A percentile compares a stretch with the other conserved stretches of the same genome.
These are phyloP conservation scores for Macropus fuliginosus DNA, from an alignment of 2,797 vertebrate species.

Conservation along the genomic window DNA sequence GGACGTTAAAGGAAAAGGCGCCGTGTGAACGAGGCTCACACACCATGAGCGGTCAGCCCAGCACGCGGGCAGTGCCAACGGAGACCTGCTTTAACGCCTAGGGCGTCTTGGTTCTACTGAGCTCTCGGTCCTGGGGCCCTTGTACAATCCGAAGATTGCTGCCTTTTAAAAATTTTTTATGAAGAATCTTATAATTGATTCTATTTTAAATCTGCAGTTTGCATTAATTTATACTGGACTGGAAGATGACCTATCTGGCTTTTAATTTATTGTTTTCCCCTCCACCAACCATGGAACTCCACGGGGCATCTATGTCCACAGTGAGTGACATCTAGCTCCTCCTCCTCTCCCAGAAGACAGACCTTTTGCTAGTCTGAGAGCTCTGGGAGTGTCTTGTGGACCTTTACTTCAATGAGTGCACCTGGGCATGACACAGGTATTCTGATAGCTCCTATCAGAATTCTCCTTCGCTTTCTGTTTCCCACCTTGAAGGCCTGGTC, in stretches of 20 bases:
- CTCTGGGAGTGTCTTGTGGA: not conserved
- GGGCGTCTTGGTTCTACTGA: constrained; percentile 34
- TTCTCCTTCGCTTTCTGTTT: not conserved
- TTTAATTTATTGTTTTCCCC: constrained; percentile 78
- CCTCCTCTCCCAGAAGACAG: not conserved
- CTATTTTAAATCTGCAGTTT: constrained; percentile 68
- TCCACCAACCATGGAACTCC: constrained; percentile 47
- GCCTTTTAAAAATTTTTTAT: constrained; percentile 75
- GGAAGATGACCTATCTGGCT: constrained; percentile 59
- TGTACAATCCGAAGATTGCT: constrained; percentile 77
- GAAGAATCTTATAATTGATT: constrained; percentile 62
- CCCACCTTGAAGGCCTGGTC: not conserved
- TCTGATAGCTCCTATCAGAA: not conserved
- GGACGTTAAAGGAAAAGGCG: constrained; percentile 88
- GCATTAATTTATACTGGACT: constrained; percentile 77
- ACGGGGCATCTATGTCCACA: constrained; percentile 22
- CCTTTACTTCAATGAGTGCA: constrained; percentile 5
- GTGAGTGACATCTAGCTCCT: not conserved
- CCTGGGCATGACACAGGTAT: not conserved
- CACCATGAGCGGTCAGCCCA: accelerated
- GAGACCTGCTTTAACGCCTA: constrained; percentile 6
- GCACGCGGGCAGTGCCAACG: constrained; percentile 12
- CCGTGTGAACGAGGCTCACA: constrained; percentile 80
- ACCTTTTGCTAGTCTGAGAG: not conserved
- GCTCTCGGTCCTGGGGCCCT: constrained; percentile 68